A percentile compares a stretch with the other conserved stretches of the same genome.
phyloP scores from a whole-genome alignment of 2,888 invertebrate species.

The Pantelozetes paolii region DNA sequence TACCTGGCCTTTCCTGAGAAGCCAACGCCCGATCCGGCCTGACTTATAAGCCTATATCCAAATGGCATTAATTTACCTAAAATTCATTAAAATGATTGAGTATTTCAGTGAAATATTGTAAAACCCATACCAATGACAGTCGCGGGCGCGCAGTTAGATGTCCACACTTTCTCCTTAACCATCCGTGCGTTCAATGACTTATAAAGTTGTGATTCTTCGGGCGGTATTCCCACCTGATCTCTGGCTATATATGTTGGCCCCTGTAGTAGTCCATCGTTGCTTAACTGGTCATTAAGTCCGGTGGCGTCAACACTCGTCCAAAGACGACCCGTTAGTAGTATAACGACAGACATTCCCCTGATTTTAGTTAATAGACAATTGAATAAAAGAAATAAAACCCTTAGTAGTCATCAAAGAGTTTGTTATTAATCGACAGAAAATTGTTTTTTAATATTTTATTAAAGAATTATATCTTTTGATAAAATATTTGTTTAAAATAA shows the following conservation, averaged over 20 bases:
- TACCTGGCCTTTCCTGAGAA: conserved; percentile 42
- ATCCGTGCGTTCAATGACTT: conserved; percentile 39
- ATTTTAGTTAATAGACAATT: conserved; percentile 1
- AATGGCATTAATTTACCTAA: conserved; percentile 32
- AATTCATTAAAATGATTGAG: not conserved
- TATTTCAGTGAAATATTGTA: not conserved
- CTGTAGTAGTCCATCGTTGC: conserved; percentile 37
- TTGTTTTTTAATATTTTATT: no score
- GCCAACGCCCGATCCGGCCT: conserved; percentile 39
- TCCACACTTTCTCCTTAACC: conserved; percentile 41
- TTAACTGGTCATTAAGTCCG: conserved; percentile 40
- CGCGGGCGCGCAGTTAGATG: conserved; percentile 34
- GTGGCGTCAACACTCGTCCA: conserved; percentile 41
- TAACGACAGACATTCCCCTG: conserved; percentile 38
- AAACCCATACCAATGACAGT: conserved; percentile 33
- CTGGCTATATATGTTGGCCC: conserved; percentile 42
- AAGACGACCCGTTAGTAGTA: conserved; percentile 39
- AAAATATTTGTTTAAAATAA: no score
- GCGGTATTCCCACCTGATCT: conserved; percentile 40
- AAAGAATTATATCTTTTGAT: no score
- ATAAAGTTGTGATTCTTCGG: conserved; percentile 38
- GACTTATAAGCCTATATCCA: conserved; percentile 38
- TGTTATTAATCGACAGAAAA: no score
- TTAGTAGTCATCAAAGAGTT: no score
- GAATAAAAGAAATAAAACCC: no score